Percentiles rank a stretch among this genome's conserved stretches.
Conservation (phyloP, 2,113 vertebrate genomes). For the Nerophis lumbriciformis region DNA sequence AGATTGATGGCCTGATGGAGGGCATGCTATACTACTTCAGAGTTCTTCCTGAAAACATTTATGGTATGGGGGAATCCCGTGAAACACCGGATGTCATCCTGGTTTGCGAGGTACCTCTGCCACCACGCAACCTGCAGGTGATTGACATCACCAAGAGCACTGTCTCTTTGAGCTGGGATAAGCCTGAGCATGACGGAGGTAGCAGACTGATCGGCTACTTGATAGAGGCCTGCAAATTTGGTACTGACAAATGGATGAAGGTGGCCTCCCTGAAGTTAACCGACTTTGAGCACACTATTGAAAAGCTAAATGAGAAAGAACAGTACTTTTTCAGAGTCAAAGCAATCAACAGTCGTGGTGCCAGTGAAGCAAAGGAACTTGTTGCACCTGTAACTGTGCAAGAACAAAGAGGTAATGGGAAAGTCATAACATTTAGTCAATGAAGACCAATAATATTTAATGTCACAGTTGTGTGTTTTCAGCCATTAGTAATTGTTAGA, state of each 20-base stretch:
- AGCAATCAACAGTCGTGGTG: slow-evolving; percentile 89
- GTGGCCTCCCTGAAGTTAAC: slow-evolving; percentile 87
- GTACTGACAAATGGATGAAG: slow-evolving; percentile 96
- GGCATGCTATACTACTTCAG: slow-evolving; percentile 95
- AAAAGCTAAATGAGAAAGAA: slow-evolving; percentile 91
- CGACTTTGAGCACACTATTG: slow-evolving; percentile 83
- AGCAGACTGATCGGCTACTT: slow-evolving; percentile 89
- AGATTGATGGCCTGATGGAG: slow-evolving; percentile 85
- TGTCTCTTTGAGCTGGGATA: slow-evolving; percentile 92
- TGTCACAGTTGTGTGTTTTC: background rate
- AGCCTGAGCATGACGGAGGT: slow-evolving; percentile 94
- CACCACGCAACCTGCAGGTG: slow-evolving; percentile 87
- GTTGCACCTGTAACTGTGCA: slow-evolving; percentile 86
- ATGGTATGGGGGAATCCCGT: slow-evolving; percentile 88
- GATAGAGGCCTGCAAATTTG: slow-evolving; percentile 90
- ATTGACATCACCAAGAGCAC: slow-evolving; percentile 88
- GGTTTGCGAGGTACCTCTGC: slow-evolving; percentile 88
- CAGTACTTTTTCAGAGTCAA: slow-evolving; percentile 91
- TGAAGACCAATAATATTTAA: background rate
- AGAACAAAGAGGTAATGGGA: slow-evolving; percentile 84
- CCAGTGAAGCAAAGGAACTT: slow-evolving; percentile 87
- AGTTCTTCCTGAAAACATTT: slow-evolving; percentile 95
- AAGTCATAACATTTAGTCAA: background rate
- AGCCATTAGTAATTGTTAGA: too few relatives aligned
- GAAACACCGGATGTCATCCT: slow-evolving; percentile 87